These are phyloP conservation scores for Lacerta viridis DNA, from an alignment of 2,797 vertebrate species.

Conservation along the genomic window DNA sequence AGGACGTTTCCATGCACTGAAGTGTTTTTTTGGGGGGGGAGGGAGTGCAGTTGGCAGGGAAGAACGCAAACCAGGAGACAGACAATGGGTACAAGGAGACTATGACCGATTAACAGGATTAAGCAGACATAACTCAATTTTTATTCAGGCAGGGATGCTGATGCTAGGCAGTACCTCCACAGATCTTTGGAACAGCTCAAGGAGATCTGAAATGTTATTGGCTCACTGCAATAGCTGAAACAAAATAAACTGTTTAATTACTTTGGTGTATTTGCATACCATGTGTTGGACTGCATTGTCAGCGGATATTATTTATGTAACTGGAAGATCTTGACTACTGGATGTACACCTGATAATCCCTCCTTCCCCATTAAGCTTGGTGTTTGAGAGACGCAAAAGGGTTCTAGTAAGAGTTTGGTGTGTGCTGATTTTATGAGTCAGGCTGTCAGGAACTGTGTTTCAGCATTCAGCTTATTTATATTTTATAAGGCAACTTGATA, in stretches of 20 bases:
- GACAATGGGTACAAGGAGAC: slow-evolving; percentile 40
- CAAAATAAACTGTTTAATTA: not conserved
- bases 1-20: slow-evolving; percentile 16
- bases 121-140: slow-evolving; percentile 51
- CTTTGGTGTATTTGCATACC: not conserved
- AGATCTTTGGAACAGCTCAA: slow-evolving; percentile 34
- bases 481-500: slow-evolving; percentile 9
- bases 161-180: slow-evolving; percentile 32
- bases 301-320: slow-evolving; percentile 50
- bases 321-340: slow-evolving; percentile 56
- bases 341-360: slow-evolving; percentile 58
- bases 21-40: slow-evolving; percentile 36
- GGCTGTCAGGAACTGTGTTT: not conserved
- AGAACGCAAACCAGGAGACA: slow-evolving; percentile 45
- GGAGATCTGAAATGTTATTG: slow-evolving; percentile 46
- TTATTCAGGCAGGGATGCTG: slow-evolving; percentile 56
- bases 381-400: slow-evolving; percentile 57
- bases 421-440: slow-evolving; percentile 53
- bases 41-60: not conserved
- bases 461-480: not conserved
- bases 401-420: slow-evolving; percentile 23
- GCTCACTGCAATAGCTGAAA: slow-evolving; percentile 38
- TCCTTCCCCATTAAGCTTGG: slow-evolving; percentile 45
- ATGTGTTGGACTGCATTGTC: slow-evolving; percentile 10
- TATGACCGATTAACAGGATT: slow-evolving; percentile 44